Conservation (phyloP, 35 echinoderm and acorn worm species). For the Amphiura filiformis region DNA sequence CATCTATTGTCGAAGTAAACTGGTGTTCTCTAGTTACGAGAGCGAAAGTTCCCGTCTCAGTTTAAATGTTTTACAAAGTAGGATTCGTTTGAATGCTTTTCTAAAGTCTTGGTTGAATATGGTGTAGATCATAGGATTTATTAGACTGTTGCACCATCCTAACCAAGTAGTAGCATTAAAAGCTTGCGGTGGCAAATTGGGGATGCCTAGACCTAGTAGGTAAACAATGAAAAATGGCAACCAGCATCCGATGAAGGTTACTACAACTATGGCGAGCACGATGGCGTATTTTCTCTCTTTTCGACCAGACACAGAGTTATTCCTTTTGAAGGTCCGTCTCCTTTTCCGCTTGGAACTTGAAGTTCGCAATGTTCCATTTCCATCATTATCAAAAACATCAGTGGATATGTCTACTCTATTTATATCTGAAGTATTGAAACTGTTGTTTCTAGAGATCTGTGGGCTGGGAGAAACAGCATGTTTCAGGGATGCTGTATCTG, state of each 20-base stretch:
- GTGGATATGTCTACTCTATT: not conserved
- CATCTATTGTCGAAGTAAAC: too few relatives aligned
- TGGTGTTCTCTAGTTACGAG: too few relatives aligned
- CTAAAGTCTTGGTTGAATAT: slow-evolving; percentile 86
- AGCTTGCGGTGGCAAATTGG: not conserved
- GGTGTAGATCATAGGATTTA: slow-evolving; percentile 90
- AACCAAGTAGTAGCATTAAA: slow-evolving; percentile 68
- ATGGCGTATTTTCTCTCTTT: slow-evolving; percentile 54
- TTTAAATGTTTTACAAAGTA: too few relatives aligned
- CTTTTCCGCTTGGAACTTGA: not conserved
- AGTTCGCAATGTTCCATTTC: not conserved
- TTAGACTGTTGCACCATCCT: slow-evolving; percentile 77
- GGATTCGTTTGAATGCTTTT: slow-evolving; percentile 69
- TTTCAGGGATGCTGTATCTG: not conserved
- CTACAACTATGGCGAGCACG: slow-evolving; percentile 61
- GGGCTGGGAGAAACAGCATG: not conserved
- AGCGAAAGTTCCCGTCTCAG: too few relatives aligned
- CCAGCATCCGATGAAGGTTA: slow-evolving; percentile 81
- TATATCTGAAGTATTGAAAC: not conserved
- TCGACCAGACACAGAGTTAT: not conserved
- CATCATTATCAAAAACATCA: not conserved
- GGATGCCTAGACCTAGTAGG: not conserved
- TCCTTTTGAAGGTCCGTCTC: not conserved
- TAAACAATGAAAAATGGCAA: slow-evolving; percentile 67
- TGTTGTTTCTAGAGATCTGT: not conserved